These are phyloP conservation scores for Dromiciops gliroides DNA, from an alignment of 2,113 vertebrate species.

Conservation along the genomic window DNA sequence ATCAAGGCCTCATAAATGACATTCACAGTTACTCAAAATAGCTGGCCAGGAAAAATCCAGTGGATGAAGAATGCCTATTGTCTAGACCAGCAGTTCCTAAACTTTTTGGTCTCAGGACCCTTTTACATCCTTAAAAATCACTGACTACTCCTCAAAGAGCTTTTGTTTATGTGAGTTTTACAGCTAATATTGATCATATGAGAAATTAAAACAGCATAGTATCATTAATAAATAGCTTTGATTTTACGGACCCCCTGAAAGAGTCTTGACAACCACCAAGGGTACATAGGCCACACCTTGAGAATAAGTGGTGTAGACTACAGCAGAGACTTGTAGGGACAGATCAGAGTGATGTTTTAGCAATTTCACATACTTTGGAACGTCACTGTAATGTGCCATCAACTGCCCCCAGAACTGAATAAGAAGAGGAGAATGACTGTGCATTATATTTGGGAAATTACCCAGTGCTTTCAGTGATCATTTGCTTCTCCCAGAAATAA, in stretches of 20 bases:
- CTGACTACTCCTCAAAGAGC: not conserved
- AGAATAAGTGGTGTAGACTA: not conserved
- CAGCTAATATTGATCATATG: not conserved
- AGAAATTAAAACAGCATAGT: not conserved
- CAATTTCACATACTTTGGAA: not conserved
- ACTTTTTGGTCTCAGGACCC: not conserved
- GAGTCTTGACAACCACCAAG: not conserved
- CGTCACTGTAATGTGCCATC: not conserved
- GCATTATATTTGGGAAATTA: conserved; percentile 3
- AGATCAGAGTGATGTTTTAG: not conserved
- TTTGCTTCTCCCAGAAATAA: not conserved
- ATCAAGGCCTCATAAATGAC: not conserved
- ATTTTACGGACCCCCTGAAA: not conserved
- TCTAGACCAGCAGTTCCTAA: not conserved
- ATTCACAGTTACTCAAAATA: not conserved
- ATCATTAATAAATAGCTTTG: not conserved
- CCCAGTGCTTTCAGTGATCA: not conserved
- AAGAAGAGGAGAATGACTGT: not conserved
- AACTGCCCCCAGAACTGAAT: not conserved
- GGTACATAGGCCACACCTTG: not conserved
- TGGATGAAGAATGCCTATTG: not conserved
- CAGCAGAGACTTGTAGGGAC: not conserved
- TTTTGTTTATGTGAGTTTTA: not conserved
- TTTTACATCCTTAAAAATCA: not conserved
- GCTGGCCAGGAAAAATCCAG: not conserved